Evolutionary conservation across 2,113 vertebrate species (phyloP).

Genomic region (Grus americana): DNA sequence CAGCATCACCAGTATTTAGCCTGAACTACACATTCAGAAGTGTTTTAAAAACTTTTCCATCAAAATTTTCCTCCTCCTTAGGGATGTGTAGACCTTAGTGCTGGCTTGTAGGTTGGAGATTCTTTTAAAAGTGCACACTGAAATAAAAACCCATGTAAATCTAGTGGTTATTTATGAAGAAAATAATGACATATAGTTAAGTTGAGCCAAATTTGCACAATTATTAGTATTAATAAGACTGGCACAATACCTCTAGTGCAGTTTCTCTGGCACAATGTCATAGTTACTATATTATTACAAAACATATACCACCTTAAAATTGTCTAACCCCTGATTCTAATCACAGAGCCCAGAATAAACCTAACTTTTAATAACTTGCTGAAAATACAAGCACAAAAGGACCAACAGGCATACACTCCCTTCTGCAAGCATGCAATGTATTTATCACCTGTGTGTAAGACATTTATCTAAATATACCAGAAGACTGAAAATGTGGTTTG

Average conservation of each 20-base stretch:
- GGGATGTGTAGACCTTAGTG: accelerated
- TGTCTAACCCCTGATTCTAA: not conserved
- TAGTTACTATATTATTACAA: not conserved
- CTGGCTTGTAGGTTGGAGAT: not conserved
- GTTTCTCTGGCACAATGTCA: not conserved
- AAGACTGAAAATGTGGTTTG: not conserved
- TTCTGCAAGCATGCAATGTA: not conserved
- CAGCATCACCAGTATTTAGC: not conserved
- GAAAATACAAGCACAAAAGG: not conserved
- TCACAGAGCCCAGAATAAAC: not conserved
- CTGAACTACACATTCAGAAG: not conserved
- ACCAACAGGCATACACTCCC: not conserved
- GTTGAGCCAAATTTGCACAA: not conserved
- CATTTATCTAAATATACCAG: not conserved
- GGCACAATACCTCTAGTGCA: not conserved
- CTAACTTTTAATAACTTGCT: not conserved
- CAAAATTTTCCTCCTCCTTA: not conserved
- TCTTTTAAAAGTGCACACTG: not conserved
- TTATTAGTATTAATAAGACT: not conserved
- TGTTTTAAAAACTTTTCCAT: not conserved
- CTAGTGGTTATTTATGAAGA: not conserved
- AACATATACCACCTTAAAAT: not conserved
- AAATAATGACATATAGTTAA: not conserved
- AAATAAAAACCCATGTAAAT: not conserved
- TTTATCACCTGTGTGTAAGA: not conserved